Evolutionary conservation across 2,113 vertebrate species (phyloP).

Genomic region (Cathartes aura): DNA sequence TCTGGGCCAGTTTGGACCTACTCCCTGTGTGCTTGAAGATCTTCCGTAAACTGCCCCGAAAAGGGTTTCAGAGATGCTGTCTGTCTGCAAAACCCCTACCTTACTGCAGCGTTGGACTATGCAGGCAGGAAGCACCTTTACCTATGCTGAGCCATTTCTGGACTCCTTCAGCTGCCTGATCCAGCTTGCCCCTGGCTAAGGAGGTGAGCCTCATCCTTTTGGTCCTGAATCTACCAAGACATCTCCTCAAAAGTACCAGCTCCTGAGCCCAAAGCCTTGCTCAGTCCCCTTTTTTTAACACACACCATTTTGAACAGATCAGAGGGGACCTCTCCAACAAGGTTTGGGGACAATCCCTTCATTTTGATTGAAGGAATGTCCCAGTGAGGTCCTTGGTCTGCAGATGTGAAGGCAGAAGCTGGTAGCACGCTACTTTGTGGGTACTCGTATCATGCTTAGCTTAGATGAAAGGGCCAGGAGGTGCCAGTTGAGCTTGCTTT

Average conservation of each 20-base stretch:
- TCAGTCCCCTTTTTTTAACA: not conserved
- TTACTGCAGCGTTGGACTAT: not conserved
- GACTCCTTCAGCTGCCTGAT: not conserved
- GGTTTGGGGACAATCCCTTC: not conserved
- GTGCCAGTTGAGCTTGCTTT: not conserved
- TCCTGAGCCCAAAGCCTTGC: not conserved
- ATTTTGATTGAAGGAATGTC: not conserved
- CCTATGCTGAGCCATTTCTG: not conserved
- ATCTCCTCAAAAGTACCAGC: not conserved
- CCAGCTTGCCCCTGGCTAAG: not conserved
- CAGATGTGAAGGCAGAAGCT: not conserved
- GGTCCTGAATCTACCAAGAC: not conserved
- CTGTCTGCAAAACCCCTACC: not conserved
- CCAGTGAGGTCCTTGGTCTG: not conserved
- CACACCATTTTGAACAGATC: not conserved
- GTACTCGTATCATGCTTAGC: not conserved
- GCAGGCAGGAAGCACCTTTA: not conserved
- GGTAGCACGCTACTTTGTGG: not conserved
- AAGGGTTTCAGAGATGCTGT: not conserved
- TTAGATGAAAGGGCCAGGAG: not conserved
- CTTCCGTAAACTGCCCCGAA: not conserved
- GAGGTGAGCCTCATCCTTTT: not conserved
- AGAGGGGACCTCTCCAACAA: not conserved
- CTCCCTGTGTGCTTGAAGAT: not conserved
- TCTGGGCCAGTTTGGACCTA: not conserved